These are phyloP conservation scores for Elgonia sp. DNA, from an alignment of 2,888 invertebrate genomes.

Conservation along the genomic window DNA sequence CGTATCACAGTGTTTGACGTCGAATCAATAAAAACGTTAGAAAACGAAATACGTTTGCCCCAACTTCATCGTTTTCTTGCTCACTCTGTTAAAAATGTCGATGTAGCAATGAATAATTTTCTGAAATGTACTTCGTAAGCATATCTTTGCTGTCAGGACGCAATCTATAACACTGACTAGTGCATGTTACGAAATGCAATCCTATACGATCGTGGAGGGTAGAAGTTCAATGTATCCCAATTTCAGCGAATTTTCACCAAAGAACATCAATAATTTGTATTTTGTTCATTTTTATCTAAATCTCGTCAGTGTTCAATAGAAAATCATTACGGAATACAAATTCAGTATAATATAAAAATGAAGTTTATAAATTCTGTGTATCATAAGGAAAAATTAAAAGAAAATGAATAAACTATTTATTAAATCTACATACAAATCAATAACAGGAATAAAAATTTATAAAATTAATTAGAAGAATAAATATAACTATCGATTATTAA, in stretches of 20 bases:
- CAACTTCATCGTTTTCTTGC: constrained; percentile 58
- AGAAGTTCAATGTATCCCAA: constrained; percentile 47
- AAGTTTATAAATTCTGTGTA: too few relatives aligned
- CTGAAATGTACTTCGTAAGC: constrained; percentile 64
- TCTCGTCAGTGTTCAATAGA: background rate
- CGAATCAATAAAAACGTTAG: constrained; percentile 66
- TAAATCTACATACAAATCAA: too few relatives aligned
- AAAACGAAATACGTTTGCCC: constrained; percentile 61
- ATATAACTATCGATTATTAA: too few relatives aligned
- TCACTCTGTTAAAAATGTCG: constrained; percentile 70
- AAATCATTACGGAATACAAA: too few relatives aligned
- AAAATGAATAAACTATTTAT: too few relatives aligned
- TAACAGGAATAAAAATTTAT: too few relatives aligned
- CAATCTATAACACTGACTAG: constrained; percentile 68
- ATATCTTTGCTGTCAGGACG: constrained; percentile 66
- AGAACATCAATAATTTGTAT: constrained; percentile 48
- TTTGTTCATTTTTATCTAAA: constrained; percentile 13
- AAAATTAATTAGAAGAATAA: too few relatives aligned
- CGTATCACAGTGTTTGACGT: constrained; percentile 64
- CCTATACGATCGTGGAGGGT: constrained; percentile 37
- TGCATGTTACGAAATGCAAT: constrained; percentile 55
- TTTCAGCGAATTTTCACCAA: constrained; percentile 48
- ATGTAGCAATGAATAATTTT: constrained; percentile 74
- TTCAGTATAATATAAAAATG: too few relatives aligned
- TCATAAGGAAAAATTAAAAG: too few relatives aligned